Evolutionary conservation across 2,888 invertebrate species (phyloP), one percentile per base, ranked within the genome.

Genomic region (Xylota sylvarum): DNA sequence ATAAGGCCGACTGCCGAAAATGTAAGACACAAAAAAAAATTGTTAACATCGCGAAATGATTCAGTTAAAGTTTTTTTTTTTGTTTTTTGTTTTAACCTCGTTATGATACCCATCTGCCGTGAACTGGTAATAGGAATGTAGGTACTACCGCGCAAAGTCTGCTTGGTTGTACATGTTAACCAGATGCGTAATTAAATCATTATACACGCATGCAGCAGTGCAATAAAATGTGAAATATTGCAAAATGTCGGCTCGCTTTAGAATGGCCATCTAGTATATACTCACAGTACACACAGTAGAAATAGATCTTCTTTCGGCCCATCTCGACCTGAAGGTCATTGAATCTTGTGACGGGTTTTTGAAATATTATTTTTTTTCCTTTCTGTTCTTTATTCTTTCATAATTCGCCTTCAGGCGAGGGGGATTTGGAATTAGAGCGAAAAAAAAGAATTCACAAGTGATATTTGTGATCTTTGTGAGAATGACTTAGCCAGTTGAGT

Each of bases 141-240:
- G 4, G 5, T 43, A 43, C 52, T 27, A 27, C 30, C 43, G 58
- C 50, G 23, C 72, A 73, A 60, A 73, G 17, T 67, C 27, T 74
- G 48, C 23, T 74, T n/a, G 4, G 14, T 43, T 1, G 46, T 69
- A 62, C 76, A 69, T 60, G 67, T 76, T 74, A 82, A 69, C 62
- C 37, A 69, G 62, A 55, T 81, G 81, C 55, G 81, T 76, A 76
- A 76, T 76, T 48, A 62, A 76, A 69, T 65, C 67, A 60, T 67
- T 58, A 48, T 35, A 19, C 40, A 80, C 81, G 52, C 67, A 81
- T 67, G 60, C 81, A 81, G 81, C 62, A 43, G 69, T 76, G 81
- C 81, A 81, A 55, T 76, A 62, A 74, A 76, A 67, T 74, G 67
- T 67, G 32, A 81, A 81, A 43, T 58, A 60, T 81, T 81, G 52